Base-by-base conservation (phyloP, 2,888 invertebrate species). In the Congeria kusceri region DNA sequence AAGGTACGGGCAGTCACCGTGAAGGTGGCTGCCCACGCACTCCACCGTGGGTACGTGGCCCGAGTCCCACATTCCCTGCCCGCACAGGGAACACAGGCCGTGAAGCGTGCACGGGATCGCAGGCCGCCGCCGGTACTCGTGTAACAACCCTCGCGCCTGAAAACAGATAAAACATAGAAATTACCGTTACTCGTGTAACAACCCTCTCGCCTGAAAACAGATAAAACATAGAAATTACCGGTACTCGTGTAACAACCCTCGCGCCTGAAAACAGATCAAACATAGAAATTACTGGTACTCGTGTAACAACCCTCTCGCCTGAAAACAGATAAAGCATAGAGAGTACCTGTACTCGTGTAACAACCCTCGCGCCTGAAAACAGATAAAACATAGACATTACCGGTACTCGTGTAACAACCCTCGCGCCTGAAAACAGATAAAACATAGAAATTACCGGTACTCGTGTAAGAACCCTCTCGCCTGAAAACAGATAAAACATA, bases 21-120 rank as follows among this genome's bases (percentile, higher is more conserved):
- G 84, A 5, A 77, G 76, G 27, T 87, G 86, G 70, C 87, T 88
- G 7, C 93, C 93, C 7, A 90, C 89, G 92, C 98, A 98, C 91
- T 97, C 96, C 47, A 98, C 95, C 28, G 96, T 96, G 0, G 98
- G 98, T 75, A 97, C 96, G 92, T 98, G 98, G 5, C 96, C 96
- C 69, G 97, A 97, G 94, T 98, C 98, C 98, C 98, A 98, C 94
- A 98, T 98, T 3, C 98, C 98, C 0, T 97, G 97, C 0, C 97
- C 97, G 92, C 97, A 97, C 73, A 96, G 95, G 89, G 96, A 96
- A 92, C 98, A 98, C 87, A 98, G 95, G 18, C 97, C 97, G 9
- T 96, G 96, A 63, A 99, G 94, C 0, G 97, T 97, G 93, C 98
- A 98, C 0, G 98, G 98, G 77, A 98, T 96, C 87, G 96, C 95